Percentiles rank a stretch among this genome's conserved stretches.
Evolutionary conservation across 2,113 vertebrate genomes (phyloP).

Genomic region (Antigone vipio): DNA sequence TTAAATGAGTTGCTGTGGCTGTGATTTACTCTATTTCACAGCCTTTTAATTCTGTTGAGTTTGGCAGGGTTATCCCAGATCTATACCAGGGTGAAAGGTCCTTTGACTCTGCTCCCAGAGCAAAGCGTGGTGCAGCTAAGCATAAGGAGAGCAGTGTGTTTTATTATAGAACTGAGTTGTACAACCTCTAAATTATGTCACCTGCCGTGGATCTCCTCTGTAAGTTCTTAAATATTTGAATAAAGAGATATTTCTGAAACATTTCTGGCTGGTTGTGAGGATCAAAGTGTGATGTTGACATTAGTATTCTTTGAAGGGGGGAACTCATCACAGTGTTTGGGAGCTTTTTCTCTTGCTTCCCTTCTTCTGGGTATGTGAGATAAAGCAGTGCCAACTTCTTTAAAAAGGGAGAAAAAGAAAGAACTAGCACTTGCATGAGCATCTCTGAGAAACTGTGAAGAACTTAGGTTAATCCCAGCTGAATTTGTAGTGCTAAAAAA

Average conservation of each 20-base stretch:
- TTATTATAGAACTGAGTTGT: not conserved
- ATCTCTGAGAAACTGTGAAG: not conserved
- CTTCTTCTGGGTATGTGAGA: not conserved
- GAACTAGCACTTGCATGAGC: not conserved
- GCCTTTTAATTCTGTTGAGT: slow-evolving; percentile 23
- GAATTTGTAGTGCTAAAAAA: not conserved
- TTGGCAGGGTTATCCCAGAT: slow-evolving; percentile 29
- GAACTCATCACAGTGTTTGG: not conserved
- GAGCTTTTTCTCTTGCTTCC: not conserved
- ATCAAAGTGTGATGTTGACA: slow-evolving; percentile 22
- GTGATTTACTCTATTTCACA: slow-evolving; percentile 40
- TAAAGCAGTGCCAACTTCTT: not conserved
- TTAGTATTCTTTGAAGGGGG: slow-evolving; percentile 1
- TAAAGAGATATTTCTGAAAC: slow-evolving; percentile 18
- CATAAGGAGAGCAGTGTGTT: not conserved
- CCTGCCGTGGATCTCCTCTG: not conserved
- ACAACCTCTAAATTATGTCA: not conserved
- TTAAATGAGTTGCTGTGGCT: slow-evolving; percentile 12
- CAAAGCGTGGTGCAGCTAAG: not conserved
- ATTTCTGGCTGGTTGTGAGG: not conserved
- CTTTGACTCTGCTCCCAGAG: not conserved
- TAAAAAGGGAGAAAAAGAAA: not conserved
- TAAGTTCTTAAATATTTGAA: slow-evolving; percentile 45
- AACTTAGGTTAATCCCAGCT: not conserved
- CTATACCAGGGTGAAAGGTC: not conserved